A percentile compares a stretch with the other conserved stretches of the same genome.
phyloP scores from a whole-genome alignment of 2,888 invertebrate species.

The Plebejus melissa region DNA sequence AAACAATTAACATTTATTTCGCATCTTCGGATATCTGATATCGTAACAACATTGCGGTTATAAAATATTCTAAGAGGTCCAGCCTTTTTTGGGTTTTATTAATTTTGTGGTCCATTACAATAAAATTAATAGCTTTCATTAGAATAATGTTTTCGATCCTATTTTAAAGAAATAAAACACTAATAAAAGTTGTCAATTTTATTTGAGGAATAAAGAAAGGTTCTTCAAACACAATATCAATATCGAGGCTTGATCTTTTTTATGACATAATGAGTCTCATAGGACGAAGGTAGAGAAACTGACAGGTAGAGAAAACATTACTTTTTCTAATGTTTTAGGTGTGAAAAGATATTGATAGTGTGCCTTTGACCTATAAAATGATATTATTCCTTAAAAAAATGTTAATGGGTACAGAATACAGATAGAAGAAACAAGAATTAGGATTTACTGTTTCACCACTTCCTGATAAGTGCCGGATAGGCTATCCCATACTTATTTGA shows the following conservation, averaged over 20 bases:
- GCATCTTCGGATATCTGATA: not conserved
- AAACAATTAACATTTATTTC: conserved; percentile 24
- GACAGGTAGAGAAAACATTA: not conserved
- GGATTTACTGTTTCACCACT: no score
- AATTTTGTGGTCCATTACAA: not conserved
- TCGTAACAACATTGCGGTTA: not conserved
- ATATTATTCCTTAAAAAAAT: no score
- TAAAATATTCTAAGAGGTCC: conserved; percentile 10
- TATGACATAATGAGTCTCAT: not conserved
- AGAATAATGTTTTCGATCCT: not conserved
- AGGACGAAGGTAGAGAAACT: not conserved
- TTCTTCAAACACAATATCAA: not conserved
- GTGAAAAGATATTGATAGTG: not conserved
- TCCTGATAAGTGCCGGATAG: no score
- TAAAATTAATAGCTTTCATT: conserved; percentile 14
- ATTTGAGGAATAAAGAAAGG: not conserved
- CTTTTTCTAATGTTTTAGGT: not conserved
- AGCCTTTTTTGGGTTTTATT: not conserved
- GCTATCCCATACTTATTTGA: no score
- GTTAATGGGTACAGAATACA: no score
- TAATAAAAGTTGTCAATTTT: not conserved
- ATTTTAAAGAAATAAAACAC: conserved; percentile 2
- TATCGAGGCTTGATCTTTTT: not conserved
- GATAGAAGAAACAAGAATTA: no score
- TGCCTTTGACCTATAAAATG: not conserved